Percentiles rank a stretch among this genome's conserved stretches.
Evolutionary conservation across 2,888 invertebrate genomes (phyloP).

Genomic region (Drosophila emarginata): DNA sequence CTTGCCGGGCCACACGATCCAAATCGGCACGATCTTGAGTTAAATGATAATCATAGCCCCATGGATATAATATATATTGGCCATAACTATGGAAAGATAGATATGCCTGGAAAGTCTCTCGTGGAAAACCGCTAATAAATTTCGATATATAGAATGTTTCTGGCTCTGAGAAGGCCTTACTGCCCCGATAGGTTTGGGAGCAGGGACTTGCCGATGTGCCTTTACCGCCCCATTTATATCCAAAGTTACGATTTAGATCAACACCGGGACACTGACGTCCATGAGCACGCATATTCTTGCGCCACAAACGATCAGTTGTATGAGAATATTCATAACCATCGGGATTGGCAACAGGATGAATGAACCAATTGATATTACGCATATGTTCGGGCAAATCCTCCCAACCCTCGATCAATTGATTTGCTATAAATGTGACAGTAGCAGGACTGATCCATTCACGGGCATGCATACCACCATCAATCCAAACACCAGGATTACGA

Average conservation of each 20-base stretch:
- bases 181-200: slow-evolving; percentile 91
- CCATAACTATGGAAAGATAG: slow-evolving; percentile 93
- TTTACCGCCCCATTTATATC: slow-evolving; percentile 93
- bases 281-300: slow-evolving; percentile 87
- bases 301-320: slow-evolving; percentile 91
- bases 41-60: slow-evolving; percentile 91
- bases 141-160: slow-evolving; percentile 89
- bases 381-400: slow-evolving; percentile 86
- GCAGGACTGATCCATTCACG: slow-evolving; percentile 95
- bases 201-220: slow-evolving; percentile 93
- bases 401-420: slow-evolving; percentile 87
- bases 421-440: slow-evolving; percentile 89
- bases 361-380: slow-evolving; percentile 91
- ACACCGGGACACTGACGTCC: slow-evolving; percentile 87
- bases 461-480: slow-evolving; percentile 92
- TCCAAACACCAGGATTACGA: slow-evolving; percentile 87
- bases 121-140: slow-evolving; percentile 83
- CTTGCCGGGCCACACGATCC: slow-evolving; percentile 87
- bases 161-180: slow-evolving; percentile 92
- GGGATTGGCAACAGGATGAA: slow-evolving; percentile 90
- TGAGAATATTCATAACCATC: slow-evolving; percentile 95
- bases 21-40: slow-evolving; percentile 88
- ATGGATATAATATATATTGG: slow-evolving; percentile 92
- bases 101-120: slow-evolving; percentile 86
- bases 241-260: slow-evolving; percentile 94